Percentiles rank a stretch among this genome's conserved stretches.
Conservation (phyloP, 2,113 vertebrate genomes). For the Nerophis ophidion region DNA sequence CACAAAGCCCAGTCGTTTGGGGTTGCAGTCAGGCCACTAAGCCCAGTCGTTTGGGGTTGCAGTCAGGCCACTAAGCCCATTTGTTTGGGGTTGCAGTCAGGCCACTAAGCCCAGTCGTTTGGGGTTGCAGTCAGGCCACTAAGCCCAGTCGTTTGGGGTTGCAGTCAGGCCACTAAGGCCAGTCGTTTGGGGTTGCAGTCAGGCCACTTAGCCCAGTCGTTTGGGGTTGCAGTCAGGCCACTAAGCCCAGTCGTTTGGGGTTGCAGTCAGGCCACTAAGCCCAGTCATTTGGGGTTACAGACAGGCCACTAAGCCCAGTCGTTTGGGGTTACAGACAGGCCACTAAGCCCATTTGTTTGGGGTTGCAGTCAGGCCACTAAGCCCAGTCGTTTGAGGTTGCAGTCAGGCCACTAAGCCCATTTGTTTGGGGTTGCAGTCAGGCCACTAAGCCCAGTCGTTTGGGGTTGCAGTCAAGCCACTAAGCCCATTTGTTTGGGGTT, state of each 20-base stretch:
- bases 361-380: conserved; percentile 79
- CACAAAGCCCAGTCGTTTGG: conserved; percentile 84
- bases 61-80: conserved; percentile 89
- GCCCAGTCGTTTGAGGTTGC: conserved; percentile 74
- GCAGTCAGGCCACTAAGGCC: conserved; percentile 84
- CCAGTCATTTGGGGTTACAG: conserved; percentile 69
- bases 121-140: conserved; percentile 76
- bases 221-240: conserved; percentile 74
- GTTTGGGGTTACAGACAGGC: conserved; percentile 72
- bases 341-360: conserved; percentile 84
- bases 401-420: conserved; percentile 89
- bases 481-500: conserved; percentile 76
- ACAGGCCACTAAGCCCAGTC: conserved; percentile 91
- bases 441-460: conserved; percentile 88
- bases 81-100: conserved; percentile 61
- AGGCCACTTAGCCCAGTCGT: conserved; percentile 90
- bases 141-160: conserved; percentile 79
- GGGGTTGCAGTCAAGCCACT: conserved; percentile 76
- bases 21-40: conserved; percentile 79
- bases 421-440: conserved; percentile 68
- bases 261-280: conserved; percentile 82
- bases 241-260: conserved; percentile 81
- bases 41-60: conserved; percentile 74
- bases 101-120: conserved; percentile 88
- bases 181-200: conserved; percentile 71